Base-by-base conservation (phyloP, 1,140 invertebrate species). In the Alviniconcha marisindica region DNA sequence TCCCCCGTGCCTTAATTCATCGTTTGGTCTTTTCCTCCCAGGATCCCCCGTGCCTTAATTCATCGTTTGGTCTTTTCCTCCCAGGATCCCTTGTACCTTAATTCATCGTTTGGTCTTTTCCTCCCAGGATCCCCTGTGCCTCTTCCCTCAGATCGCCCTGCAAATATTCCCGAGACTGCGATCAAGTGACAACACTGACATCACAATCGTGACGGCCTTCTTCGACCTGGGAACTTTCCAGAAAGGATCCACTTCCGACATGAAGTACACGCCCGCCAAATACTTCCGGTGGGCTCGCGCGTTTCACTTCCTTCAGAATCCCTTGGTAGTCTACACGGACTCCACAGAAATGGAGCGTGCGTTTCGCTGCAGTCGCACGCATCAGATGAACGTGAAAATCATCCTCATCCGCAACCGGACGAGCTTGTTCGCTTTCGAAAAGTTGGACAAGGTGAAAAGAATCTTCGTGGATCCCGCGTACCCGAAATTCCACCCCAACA, bases 401-500 rank as follows among this genome's bases (percentile, higher is more conserved):
- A 79, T 91, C 40, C 44, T 87, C 31, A 38, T 84, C 0, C 63
- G 86, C 18, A 60, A 86, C 28, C 74, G 87, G 42, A 83, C 83
- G 0, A 66, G 77, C 0, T 44, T 88, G 1, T 87, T 86, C 84
- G 51, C 87, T 21, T 91, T 90, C 73, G 40, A 83, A 44, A 44
- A 88, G 12, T 24, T 82, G 24, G 40, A 85, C 18, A 77, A 80
- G 78, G 88, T 91, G 2, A 36, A 66, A 31, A 51, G 78, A 24
- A 86, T 92, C 0, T 88, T 82, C 74, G 48, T 44, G 0, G 69
- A 81, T 18, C 76, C 83, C 10, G 71, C 60, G 0, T 91, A 91
- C 69, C 89, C 89, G 4, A 88, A 88, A 77, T 81, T 78, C 73
- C 54, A 87, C 66, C 89, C 88, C 14, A 89, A 90, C 69, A 90